Percentiles rank a stretch among this genome's conserved stretches.
Evolutionary conservation across 23 tunicate species (phyloP).

Genomic region (Ciona savignyi): DNA sequence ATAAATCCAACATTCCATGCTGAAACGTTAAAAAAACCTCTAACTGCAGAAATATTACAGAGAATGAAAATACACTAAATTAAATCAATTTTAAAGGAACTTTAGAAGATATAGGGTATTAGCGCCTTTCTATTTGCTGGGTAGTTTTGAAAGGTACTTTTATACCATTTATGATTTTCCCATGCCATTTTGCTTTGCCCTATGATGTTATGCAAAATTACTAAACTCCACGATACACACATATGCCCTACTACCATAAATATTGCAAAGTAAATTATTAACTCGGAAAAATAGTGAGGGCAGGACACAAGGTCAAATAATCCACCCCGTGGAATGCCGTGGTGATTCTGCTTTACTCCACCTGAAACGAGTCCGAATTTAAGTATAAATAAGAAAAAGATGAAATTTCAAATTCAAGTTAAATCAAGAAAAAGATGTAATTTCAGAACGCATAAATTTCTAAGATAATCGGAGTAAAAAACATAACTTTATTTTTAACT

Average conservation of each 20-base stretch:
- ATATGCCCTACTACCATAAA: slow-evolving; percentile 4
- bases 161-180: slow-evolving; percentile 40
- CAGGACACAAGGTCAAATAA: slow-evolving; percentile 44
- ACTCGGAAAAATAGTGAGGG: slow-evolving; percentile 58
- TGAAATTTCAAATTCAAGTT: no score
- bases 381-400: background rate
- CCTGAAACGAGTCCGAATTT: no score
- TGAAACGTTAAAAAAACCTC: no score
- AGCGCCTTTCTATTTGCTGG: slow-evolving; percentile 45
- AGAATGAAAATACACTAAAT: no score
- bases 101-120: slow-evolving; percentile 34
- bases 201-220: slow-evolving; percentile 27
- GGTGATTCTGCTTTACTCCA: slow-evolving; percentile 19
- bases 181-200: slow-evolving; percentile 34
- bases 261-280: slow-evolving; percentile 19
- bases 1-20: no score
- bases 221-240: slow-evolving; percentile 26
- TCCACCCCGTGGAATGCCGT: slow-evolving; percentile 42
- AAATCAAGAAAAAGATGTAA: no score
- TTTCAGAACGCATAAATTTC: no score
- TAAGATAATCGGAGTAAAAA: no score
- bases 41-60: no score
- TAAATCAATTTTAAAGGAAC: no score
- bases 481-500: no score
- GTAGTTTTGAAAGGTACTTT: slow-evolving; percentile 28